Percentiles rank a stretch among this genome's conserved stretches.
phyloP scores from a whole-genome alignment of 2,113 vertebrate species.

The Oryzias celebensis region DNA sequence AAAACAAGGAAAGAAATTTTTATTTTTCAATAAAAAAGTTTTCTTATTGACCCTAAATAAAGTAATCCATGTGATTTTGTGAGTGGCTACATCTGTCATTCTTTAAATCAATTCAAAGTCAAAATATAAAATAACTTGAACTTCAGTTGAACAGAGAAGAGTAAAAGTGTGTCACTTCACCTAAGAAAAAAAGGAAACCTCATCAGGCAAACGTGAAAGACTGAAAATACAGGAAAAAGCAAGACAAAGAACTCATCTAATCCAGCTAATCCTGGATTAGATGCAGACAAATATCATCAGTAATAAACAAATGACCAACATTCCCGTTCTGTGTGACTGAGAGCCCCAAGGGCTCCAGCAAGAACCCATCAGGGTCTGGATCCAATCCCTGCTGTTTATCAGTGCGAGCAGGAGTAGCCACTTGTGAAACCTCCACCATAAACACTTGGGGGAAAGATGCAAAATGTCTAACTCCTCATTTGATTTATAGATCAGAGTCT shows the following conservation, averaged over 20 bases:
- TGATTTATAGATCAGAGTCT: conserved; percentile 44
- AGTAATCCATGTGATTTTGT: conserved; percentile 23
- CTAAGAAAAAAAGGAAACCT: neutral
- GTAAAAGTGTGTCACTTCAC: neutral
- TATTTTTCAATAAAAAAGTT: too few relatives aligned
- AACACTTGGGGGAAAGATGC: conserved; percentile 51
- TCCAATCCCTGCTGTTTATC: conserved; percentile 75
- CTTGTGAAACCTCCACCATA: conserved; percentile 58
- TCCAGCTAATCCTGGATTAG: conserved; percentile 64
- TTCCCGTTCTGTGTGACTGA: conserved; percentile 56
- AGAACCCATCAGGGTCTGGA: conserved; percentile 67
- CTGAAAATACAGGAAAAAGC: conserved; percentile 48
- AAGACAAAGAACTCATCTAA: conserved; percentile 50
- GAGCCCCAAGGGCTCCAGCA: conserved; percentile 47
- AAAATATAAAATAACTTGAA: neutral
- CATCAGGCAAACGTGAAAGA: conserved; percentile 38
- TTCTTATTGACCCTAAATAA: conserved; percentile 40
- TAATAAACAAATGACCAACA: conserved; percentile 72
- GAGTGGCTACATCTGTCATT: conserved; percentile 37
- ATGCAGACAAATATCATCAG: conserved; percentile 55
- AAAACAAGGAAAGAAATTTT: conserved; percentile 33
- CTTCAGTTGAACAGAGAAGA: neutral
- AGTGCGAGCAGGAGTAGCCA: conserved; percentile 52
- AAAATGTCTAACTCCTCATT: conserved; percentile 32
- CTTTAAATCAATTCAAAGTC: neutral